Conservation (phyloP, 2,888 invertebrate genomes). For the Beris morrisii region DNA sequence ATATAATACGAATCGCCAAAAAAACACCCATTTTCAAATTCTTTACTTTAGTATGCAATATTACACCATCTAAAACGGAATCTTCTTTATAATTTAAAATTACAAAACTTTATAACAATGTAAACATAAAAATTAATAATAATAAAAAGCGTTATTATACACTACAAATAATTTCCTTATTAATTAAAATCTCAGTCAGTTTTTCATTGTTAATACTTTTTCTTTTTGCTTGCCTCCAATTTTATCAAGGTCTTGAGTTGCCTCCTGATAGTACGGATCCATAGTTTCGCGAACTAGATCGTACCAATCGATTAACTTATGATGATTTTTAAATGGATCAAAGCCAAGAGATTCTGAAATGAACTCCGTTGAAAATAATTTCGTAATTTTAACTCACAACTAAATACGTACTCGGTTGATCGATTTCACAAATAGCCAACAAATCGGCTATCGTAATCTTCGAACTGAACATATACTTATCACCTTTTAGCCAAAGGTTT, state of each 20-base stretch:
- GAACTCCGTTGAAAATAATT: conserved; percentile 23
- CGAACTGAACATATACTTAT: conserved; percentile 63
- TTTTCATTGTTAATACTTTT: conserved; percentile 18
- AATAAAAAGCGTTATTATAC: too few species aligned
- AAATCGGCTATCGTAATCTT: conserved; percentile 72
- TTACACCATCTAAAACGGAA: too few species aligned
- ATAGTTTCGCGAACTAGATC: conserved; percentile 63
- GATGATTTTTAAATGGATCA: conserved; percentile 63
- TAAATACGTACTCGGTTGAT: conserved; percentile 68
- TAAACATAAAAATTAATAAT: too few species aligned
- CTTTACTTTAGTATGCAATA: too few species aligned
- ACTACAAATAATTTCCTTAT: too few species aligned
- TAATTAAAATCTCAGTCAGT: conserved; percentile 8
- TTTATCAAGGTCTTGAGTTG: conserved; percentile 51
- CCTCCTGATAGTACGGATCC: conserved; percentile 68
- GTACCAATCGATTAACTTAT: conserved; percentile 66
- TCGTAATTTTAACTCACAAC: neutral
- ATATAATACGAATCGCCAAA: too few species aligned
- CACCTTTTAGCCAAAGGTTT: conserved; percentile 56
- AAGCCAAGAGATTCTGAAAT: conserved; percentile 67
- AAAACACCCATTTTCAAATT: too few species aligned
- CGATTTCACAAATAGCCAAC: conserved; percentile 73
- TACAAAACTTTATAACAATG: too few species aligned
- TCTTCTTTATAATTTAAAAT: too few species aligned
- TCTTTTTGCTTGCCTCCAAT: conserved; percentile 33